Evolutionary conservation across 2,113 vertebrate species (phyloP).

Genomic region (Poecile atricapillus): DNA sequence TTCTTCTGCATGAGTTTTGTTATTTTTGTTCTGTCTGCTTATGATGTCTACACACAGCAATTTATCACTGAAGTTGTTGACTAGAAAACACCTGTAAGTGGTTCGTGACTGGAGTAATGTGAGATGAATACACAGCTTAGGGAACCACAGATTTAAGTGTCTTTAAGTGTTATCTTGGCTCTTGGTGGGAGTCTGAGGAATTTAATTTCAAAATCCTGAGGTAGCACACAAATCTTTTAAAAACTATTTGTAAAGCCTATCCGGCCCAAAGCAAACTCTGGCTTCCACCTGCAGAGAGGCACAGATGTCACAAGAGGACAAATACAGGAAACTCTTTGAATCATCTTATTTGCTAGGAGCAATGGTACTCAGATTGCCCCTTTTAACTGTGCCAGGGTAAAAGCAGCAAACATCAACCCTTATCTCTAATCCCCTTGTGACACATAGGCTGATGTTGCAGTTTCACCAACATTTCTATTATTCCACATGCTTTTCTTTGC

Average conservation of each 20-base stretch:
- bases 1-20: not conserved
- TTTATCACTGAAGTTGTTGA: not conserved
- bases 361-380: not conserved
- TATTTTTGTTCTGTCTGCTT: not conserved
- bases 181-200: not conserved
- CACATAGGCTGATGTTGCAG: not conserved
- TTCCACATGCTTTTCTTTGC: not conserved
- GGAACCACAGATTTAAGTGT: not conserved
- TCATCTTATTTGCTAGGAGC: not conserved
- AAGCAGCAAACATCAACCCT: not conserved
- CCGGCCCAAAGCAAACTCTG: not conserved
- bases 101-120: not conserved
- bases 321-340: not conserved
- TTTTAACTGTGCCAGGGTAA: not conserved
- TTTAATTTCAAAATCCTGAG: not conserved
- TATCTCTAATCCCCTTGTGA: not conserved
- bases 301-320: not conserved
- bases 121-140: not conserved
- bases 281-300: not conserved
- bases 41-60: not conserved
- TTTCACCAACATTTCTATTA: not conserved
- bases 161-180: not conserved
- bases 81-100: not conserved
- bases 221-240: not conserved
- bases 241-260: not conserved